Conservation (phyloP, 1,140 invertebrate species). For the Heliconius himera region DNA sequence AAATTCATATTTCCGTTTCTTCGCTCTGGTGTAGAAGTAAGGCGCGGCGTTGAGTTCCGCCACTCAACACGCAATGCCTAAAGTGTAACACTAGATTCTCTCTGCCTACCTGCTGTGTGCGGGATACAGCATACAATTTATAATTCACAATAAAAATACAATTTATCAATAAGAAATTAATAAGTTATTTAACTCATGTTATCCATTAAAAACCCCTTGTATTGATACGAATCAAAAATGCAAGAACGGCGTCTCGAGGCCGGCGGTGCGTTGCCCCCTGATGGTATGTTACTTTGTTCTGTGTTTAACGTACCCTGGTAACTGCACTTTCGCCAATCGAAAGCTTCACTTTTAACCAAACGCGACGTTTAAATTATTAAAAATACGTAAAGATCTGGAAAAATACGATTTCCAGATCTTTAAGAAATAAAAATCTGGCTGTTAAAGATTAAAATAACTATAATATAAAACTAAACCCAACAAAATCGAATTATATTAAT, state of each 20-base stretch:
- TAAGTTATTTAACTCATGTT: neutral
- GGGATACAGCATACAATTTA: too few relatives aligned
- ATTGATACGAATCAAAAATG: constrained; percentile 47
- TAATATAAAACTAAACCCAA: too few relatives aligned
- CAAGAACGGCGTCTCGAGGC: constrained; percentile 59
- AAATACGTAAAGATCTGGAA: too few relatives aligned
- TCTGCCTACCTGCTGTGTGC: too few relatives aligned
- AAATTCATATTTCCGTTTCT: too few relatives aligned
- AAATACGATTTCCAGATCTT: neutral
- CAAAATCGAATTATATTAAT: too few relatives aligned
- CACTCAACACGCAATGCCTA: too few relatives aligned
- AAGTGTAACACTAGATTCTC: too few relatives aligned
- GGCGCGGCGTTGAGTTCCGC: too few relatives aligned
- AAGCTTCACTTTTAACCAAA: constrained; percentile 36
- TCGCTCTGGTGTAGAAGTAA: too few relatives aligned
- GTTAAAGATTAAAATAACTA: neutral
- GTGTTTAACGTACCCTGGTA: constrained; percentile 40
- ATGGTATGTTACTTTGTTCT: constrained; percentile 32
- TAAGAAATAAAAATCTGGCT: neutral
- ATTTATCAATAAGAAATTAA: neutral
- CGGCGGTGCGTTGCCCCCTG: constrained; percentile 56
- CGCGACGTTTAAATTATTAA: constrained; percentile 32
- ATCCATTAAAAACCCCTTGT: neutral
- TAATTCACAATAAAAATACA: too few relatives aligned
- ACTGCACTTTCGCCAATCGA: constrained; percentile 46